Evolutionary conservation across 2,888 invertebrate genomes (phyloP).

Genomic region (Agrochola macilenta): DNA sequence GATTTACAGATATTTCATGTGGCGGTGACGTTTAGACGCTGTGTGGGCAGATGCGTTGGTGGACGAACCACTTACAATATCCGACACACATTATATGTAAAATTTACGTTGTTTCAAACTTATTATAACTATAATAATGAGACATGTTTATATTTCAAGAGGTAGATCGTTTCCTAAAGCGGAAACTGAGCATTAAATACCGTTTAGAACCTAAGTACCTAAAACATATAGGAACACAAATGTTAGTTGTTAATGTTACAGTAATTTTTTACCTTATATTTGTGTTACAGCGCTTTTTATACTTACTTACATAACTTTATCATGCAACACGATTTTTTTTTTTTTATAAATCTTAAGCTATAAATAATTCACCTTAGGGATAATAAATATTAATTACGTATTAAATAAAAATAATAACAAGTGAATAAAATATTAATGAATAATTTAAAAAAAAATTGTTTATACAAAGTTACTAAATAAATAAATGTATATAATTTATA

Average conservation of each 20-base stretch:
- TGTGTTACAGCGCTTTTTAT: background rate
- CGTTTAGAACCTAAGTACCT: constrained; percentile 12
- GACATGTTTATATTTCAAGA: constrained; percentile 46
- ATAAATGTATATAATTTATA: too few species aligned
- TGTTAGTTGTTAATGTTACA: background rate
- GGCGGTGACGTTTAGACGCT: constrained; percentile 43
- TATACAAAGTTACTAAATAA: too few species aligned
- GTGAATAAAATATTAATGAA: too few species aligned
- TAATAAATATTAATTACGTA: too few species aligned
- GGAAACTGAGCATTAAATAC: constrained; percentile 45
- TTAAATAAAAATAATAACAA: too few species aligned
- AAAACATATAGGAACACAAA: background rate
- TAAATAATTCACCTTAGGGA: too few species aligned
- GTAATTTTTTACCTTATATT: background rate
- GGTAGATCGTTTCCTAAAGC: constrained; percentile 32
- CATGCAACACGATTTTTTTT: too few species aligned
- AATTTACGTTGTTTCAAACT: constrained; percentile 59
- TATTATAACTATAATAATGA: constrained; percentile 52
- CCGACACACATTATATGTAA: constrained; percentile 60
- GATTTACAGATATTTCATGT: constrained; percentile 61
- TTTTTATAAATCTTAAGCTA: too few species aligned
- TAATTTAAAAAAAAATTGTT: too few species aligned
- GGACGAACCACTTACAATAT: constrained; percentile 57
- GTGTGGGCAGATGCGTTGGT: constrained; percentile 66
- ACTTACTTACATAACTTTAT: too few species aligned